These are phyloP conservation scores for Bemisia tabaci DNA, from an alignment of 1,140 invertebrate genomes.

Conservation along the genomic window DNA sequence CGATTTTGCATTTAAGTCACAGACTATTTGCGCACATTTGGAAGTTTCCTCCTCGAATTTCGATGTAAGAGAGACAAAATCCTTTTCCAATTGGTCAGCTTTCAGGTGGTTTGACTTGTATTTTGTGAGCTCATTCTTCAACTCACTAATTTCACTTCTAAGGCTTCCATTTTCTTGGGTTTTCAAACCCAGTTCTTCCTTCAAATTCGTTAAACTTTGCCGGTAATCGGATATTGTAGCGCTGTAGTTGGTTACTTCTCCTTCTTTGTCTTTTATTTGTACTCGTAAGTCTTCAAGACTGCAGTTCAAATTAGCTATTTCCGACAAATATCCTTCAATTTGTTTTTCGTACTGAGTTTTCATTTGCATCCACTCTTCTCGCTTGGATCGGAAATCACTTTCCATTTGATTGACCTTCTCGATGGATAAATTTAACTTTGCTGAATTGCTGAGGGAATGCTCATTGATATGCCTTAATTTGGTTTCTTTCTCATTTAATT, in stretches of 20 bases:
- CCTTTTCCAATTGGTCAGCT: too few species aligned
- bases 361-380: neutral
- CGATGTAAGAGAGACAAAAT: too few species aligned
- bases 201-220: neutral
- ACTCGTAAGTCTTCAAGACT: neutral
- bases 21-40: too few species aligned
- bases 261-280: neutral
- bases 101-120: too few species aligned
- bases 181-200: neutral
- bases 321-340: neutral
- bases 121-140: too few species aligned
- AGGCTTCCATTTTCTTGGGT: conserved; percentile 10
- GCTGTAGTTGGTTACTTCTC: neutral
- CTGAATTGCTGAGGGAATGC: neutral
- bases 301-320: neutral
- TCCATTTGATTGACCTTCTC: neutral
- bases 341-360: neutral
- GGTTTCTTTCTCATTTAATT: neutral
- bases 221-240: neutral
- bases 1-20: too few species aligned
- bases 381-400: neutral
- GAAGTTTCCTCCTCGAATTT: too few species aligned
- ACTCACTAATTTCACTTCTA: conserved; percentile 22
- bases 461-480: neutral
- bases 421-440: neutral